Conservation (phyloP, 2,797 vertebrate species). For the Amblyopsis hoosieri region DNA sequence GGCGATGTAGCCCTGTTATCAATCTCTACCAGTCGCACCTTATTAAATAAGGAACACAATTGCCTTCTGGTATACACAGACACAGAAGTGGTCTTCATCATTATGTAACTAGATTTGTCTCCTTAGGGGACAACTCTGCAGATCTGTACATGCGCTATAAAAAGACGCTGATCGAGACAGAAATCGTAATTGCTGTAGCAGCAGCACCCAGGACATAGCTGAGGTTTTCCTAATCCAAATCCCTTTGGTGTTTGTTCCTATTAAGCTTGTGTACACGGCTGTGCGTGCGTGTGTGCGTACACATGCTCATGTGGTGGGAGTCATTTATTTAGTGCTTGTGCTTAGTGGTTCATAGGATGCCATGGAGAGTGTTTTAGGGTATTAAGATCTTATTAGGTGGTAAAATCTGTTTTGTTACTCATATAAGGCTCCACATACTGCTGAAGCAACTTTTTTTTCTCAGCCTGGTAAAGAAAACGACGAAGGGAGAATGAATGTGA, state of each 20-base stretch:
- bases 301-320: not conserved
- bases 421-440: constrained; percentile 2
- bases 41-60: constrained; percentile 71
- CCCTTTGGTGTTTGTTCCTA: constrained; percentile 12
- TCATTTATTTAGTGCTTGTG: constrained; percentile 30
- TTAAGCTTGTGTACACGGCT: constrained; percentile 1
- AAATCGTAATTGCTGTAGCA: constrained; percentile 12
- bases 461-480: constrained; percentile 14
- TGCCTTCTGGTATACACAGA: constrained; percentile 53
- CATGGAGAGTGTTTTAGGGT: constrained; percentile 24
- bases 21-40: constrained; percentile 67
- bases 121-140: constrained; percentile 32
- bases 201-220: constrained; percentile 23
- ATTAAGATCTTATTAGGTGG: constrained; percentile 50
- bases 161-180: constrained; percentile 30
- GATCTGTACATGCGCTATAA: constrained; percentile 25
- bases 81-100: constrained; percentile 40
- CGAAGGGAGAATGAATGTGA: constrained; percentile 13
- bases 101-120: constrained; percentile 39
- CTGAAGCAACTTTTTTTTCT: not conserved
- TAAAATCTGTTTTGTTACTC: constrained; percentile 44
- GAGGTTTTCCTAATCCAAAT: constrained; percentile 28
- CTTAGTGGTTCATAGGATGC: constrained; percentile 44
- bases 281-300: constrained; percentile 5
- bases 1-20: constrained; percentile 62